Conservation (phyloP, 2,113 vertebrate species). For the Numenius arquata region DNA sequence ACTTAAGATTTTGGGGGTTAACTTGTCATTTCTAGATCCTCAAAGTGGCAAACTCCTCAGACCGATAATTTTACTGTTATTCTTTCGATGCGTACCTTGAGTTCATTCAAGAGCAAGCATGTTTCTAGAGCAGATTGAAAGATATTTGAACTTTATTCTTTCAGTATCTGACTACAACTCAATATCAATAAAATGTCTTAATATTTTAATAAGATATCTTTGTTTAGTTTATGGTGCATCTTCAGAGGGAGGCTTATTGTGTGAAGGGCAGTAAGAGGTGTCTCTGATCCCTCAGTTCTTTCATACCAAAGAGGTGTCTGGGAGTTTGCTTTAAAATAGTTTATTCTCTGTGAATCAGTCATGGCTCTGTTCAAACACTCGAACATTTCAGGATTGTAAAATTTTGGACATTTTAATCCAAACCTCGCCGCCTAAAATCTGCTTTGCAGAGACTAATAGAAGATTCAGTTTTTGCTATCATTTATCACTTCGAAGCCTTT, state of each 20-base stretch:
- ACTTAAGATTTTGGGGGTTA: neutral
- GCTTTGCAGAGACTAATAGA: neutral
- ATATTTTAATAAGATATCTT: neutral
- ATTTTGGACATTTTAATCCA: neutral
- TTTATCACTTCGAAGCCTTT: slow-evolving; percentile 41
- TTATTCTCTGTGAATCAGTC: neutral
- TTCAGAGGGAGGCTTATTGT: neutral
- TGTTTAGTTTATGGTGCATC: neutral
- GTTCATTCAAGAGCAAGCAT: neutral
- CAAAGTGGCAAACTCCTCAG: neutral
- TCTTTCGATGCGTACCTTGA: neutral
- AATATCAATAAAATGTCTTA: neutral
- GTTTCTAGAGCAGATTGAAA: neutral
- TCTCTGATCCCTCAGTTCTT: neutral
- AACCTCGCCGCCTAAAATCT: neutral
- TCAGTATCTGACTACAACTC: neutral
- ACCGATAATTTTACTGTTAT: neutral
- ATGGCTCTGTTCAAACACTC: neutral
- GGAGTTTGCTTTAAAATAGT: neutral
- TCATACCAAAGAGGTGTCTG: neutral
- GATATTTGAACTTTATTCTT: neutral
- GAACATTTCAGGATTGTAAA: neutral
- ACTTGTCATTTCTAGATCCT: neutral
- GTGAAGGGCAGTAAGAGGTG: neutral
- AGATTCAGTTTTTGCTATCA: slow-evolving; percentile 1